Evolutionary conservation across 2,113 vertebrate species (phyloP).

Genomic region (Cavia aperea): DNA sequence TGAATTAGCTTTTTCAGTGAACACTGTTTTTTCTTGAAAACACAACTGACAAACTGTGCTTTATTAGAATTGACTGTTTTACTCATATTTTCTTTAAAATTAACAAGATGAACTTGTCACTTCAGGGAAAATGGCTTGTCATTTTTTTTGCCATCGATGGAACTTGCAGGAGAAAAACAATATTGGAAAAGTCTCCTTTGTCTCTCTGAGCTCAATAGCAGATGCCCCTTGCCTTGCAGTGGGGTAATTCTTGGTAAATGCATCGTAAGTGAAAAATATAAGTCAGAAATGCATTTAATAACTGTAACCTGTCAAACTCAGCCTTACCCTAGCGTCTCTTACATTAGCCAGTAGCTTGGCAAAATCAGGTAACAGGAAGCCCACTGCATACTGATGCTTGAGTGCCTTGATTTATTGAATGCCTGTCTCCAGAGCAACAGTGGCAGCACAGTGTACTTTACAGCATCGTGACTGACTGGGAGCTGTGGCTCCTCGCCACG

Average conservation of each 20-base stretch:
- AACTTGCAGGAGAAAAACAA: conserved; percentile 13
- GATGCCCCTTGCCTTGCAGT: background rate
- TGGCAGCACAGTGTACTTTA: background rate
- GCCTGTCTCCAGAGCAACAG: background rate
- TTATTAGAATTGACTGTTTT: background rate
- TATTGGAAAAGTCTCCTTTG: conserved; percentile 10
- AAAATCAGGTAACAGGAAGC: background rate
- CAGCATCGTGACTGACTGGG: background rate
- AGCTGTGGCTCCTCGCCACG: background rate
- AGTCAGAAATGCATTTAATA: background rate
- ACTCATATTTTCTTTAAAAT: conserved; percentile 6
- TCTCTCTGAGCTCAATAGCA: background rate
- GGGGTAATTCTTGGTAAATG: background rate
- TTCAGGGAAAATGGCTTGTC: background rate
- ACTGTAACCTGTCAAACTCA: background rate
- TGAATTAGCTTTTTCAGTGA: background rate
- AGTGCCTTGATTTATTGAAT: background rate
- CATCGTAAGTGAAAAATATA: background rate
- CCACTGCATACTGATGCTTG: background rate
- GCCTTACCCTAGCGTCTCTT: background rate
- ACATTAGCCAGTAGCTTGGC: background rate
- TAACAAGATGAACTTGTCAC: background rate
- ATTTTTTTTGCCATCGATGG: conserved; percentile 4
- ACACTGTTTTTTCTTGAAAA: background rate
- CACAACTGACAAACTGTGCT: background rate